phyloP scores from a whole-genome alignment of 2,888 invertebrate genomes.

The Cosmorhoe ocellata region DNA sequence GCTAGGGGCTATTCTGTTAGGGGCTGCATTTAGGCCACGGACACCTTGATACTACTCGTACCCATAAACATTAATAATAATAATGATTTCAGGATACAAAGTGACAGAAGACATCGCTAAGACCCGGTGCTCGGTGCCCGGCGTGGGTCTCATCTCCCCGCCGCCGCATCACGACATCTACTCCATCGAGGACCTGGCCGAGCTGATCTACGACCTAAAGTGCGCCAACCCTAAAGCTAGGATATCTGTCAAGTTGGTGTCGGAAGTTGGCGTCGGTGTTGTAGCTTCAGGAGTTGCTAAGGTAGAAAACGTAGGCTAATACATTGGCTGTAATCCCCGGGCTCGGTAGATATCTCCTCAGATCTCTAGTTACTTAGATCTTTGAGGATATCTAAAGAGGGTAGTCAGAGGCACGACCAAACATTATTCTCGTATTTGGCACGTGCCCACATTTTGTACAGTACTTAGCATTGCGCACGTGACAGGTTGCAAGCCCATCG shows the following conservation, averaged over 20 bases:
- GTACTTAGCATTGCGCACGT: too few species aligned
- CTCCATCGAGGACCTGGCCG: slow-evolving; percentile 99
- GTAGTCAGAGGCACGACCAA: too few species aligned
- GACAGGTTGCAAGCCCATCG: too few species aligned
- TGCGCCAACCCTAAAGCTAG: slow-evolving; percentile 97
- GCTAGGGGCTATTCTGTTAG: too few species aligned
- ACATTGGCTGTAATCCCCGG: too few species aligned
- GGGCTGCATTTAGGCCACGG: not conserved
- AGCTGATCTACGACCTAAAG: slow-evolving; percentile 98
- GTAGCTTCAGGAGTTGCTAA: slow-evolving; percentile 99
- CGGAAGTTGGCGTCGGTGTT: slow-evolving; percentile 99
- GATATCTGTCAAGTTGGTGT: slow-evolving; percentile 98
- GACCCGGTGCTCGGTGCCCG: slow-evolving; percentile 97
- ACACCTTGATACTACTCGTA: too few species aligned
- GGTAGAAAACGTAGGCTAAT: slow-evolving; percentile 82
- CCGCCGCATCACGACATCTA: slow-evolving; percentile 99
- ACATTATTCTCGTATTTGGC: too few species aligned
- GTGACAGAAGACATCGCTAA: slow-evolving; percentile 97
- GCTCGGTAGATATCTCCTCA: too few species aligned
- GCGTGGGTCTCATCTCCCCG: slow-evolving; percentile 98
- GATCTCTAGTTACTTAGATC: too few species aligned
- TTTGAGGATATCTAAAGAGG: too few species aligned
- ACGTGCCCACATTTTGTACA: too few species aligned
- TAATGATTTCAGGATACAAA: slow-evolving; percentile 81
- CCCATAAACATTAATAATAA: too few species aligned